A percentile compares a stretch with the other conserved stretches of the same genome.
phyloP scores from a whole-genome alignment of 2,797 vertebrate species.

The Dermochelys coriacea region DNA sequence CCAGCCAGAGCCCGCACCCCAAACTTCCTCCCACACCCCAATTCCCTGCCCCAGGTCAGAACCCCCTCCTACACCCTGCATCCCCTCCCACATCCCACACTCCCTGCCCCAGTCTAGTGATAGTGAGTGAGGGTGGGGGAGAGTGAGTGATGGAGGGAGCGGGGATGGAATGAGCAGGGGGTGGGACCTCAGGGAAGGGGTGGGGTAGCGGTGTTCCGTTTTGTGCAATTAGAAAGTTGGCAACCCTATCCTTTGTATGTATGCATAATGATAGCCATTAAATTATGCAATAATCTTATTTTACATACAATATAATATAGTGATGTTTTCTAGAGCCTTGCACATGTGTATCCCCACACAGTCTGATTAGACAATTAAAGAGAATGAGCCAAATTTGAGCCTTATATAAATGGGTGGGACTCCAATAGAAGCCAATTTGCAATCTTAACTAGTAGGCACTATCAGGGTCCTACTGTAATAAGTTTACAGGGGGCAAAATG shows the following conservation, averaged over 20 bases:
- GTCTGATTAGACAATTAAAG: background rate
- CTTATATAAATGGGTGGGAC: slow-evolving; percentile 58
- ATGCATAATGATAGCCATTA: background rate
- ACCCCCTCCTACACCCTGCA: no score
- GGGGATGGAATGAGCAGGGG: no score
- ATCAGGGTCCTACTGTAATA: background rate
- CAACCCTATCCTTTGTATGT: background rate
- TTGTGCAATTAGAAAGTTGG: no score
- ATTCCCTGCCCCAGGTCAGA: no score
- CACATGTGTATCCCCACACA: background rate
- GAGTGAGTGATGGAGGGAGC: no score
- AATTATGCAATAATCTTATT: background rate
- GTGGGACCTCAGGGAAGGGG: no score
- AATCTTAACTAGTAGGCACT: background rate
- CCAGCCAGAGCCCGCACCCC: no score
- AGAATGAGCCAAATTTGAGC: slow-evolving; percentile 50
- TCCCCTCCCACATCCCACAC: no score
- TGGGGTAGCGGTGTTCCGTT: no score
- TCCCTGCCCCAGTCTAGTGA: no score
- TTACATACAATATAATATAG: background rate
- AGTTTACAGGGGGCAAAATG: fast-evolving
- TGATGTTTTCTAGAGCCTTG: background rate
- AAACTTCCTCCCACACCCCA: no score
- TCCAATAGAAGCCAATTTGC: slow-evolving; percentile 22
- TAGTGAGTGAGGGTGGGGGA: no score